Evolutionary conservation across 2,113 vertebrate genomes (phyloP).

Genomic region (Limanda limanda): DNA sequence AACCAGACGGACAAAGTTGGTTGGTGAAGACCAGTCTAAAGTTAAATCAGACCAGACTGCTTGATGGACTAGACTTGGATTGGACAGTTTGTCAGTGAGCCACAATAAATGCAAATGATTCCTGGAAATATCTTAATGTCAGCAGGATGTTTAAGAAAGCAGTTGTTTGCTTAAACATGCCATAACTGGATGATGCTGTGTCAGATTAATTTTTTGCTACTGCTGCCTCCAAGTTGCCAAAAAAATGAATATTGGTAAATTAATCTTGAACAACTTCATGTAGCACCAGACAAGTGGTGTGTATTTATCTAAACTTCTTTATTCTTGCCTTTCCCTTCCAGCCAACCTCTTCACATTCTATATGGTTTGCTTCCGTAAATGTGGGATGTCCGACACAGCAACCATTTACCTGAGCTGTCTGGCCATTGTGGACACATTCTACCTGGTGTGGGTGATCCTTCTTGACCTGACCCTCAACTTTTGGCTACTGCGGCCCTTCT

Average conservation of each 20-base stretch:
- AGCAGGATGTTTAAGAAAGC: too few relatives aligned
- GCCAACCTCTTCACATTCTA: slow-evolving; percentile 85
- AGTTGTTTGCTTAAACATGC: too few relatives aligned
- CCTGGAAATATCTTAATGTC: too few relatives aligned
- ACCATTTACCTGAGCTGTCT: slow-evolving; percentile 80
- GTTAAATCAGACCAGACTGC: not conserved
- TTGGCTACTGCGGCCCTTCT: slow-evolving; percentile 80
- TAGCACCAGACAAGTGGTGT: not conserved
- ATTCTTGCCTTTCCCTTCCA: slow-evolving; percentile 37
- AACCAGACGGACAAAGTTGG: not conserved
- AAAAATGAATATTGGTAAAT: not conserved
- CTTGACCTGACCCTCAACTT: slow-evolving; percentile 83
- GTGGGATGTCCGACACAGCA: slow-evolving; percentile 81
- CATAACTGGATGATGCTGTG: too few relatives aligned
- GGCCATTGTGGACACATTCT: slow-evolving; percentile 79
- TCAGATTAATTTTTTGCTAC: not conserved
- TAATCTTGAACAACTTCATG: not conserved
- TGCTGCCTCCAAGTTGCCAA: not conserved
- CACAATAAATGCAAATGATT: too few relatives aligned
- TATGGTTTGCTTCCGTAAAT: slow-evolving; percentile 81
- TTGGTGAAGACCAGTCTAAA: not conserved
- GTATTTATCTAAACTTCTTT: not conserved
- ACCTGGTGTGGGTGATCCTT: slow-evolving; percentile 83
- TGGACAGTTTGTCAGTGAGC: not conserved
- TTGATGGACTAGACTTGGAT: not conserved